Evolutionary conservation across 2,113 vertebrate genomes (phyloP).

Genomic region (Sinocyclocheilus anshuiensis): DNA sequence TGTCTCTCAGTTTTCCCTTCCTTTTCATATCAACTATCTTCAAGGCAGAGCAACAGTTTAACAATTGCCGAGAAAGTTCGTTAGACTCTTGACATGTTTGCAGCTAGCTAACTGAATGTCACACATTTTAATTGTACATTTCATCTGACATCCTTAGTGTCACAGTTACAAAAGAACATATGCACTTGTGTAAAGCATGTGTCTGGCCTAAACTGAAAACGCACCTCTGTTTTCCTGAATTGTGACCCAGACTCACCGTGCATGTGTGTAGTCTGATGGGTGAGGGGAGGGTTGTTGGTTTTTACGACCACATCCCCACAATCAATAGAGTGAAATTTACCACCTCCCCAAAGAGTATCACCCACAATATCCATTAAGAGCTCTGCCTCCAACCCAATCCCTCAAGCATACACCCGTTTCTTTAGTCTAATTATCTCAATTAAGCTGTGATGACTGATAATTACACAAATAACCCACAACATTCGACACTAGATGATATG

Average conservation of each 20-base stretch:
- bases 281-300: slow-evolving; percentile 37
- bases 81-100: not conserved
- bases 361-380: slow-evolving; percentile 64
- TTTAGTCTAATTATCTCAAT: slow-evolving; percentile 78
- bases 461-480: slow-evolving; percentile 58
- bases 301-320: slow-evolving; percentile 32
- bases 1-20: not conserved
- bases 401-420: slow-evolving; percentile 72
- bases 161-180: not conserved
- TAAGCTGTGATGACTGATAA: slow-evolving; percentile 78
- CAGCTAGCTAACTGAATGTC: not conserved
- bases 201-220: not conserved
- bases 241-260: not conserved
- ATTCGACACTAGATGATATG: not conserved
- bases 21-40: not conserved
- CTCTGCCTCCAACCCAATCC: slow-evolving; percentile 70
- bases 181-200: not conserved
- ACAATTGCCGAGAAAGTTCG: not conserved
- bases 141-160: not conserved
- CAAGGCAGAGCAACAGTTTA: not conserved
- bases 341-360: slow-evolving; percentile 42
- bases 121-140: not conserved
- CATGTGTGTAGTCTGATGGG: not conserved
- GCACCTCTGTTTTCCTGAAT: not conserved
- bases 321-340: slow-evolving; percentile 45